Base-by-base conservation (phyloP, 2,113 vertebrate species). In the Chunga burmeisteri region DNA sequence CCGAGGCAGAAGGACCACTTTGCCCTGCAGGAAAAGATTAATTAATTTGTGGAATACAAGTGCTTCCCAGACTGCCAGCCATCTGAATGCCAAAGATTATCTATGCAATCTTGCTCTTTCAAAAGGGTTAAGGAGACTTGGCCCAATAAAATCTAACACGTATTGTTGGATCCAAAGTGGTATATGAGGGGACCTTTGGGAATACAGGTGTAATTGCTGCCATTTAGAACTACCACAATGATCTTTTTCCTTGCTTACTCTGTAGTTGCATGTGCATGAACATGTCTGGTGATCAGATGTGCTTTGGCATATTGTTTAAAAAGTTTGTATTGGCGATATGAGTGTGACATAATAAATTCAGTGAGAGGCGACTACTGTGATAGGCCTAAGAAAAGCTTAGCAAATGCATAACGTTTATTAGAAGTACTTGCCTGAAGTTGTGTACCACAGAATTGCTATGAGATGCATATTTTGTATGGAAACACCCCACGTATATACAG, bases 401-500 rank as follows among this genome's bases (percentile, higher is more conserved):
- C 30, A 34, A 63, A 62, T 62, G 38, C 1, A 15, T 40, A 11
- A 13, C 0, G 0, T 66, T 73, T 66, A 29, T 83, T 65, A 66
- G 65, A 72, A 89, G n/a, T 80, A 68, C 20, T 5, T 40, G 17
- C 26, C 44, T 86, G 42, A 81, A 81, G 19, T 38, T 92, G 27
- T 80, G 91, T 55, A 47, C 27, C 9, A 9, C 13, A 30, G 38
- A 83, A 71, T 61, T 81, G 32, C 26, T 53, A 1, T 32, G 50
- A 66, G 75, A 36, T 46, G 13, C 16, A 1, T 73, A 29, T 85
- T 92, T 80, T 53, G 14, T 71, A 25, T 52, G 75, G 65, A 71
- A 88, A 67, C 0, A 0, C 13, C 13, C 10, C 32, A 32, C 0
- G 0, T 66, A 23, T 29, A 42, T 36, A 55, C 7, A 52, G 30